Conservation (phyloP, 2,113 vertebrate genomes). For the Uropsilus gracilis region DNA sequence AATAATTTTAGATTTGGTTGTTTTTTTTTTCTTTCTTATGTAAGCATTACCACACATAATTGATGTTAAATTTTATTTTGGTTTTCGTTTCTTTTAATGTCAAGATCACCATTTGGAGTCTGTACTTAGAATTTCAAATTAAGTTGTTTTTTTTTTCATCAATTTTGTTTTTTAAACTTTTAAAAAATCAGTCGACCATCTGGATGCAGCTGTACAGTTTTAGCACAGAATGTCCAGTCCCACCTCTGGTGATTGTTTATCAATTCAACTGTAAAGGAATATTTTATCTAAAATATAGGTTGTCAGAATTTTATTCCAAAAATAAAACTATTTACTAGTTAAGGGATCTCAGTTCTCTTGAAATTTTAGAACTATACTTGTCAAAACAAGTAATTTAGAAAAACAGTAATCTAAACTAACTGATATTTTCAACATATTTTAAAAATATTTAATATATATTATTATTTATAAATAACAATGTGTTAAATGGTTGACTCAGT, state of each 20-base stretch:
- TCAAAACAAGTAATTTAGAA: not conserved
- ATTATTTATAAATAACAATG: not conserved
- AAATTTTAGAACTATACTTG: not conserved
- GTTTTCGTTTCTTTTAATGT: not conserved
- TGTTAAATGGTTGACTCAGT: not conserved
- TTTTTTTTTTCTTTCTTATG: not conserved
- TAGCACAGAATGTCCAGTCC: not conserved
- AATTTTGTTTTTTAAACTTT: not conserved
- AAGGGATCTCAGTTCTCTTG: not conserved
- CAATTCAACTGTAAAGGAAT: not conserved
- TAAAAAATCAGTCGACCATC: not conserved
- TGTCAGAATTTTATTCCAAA: not conserved
- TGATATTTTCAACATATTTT: not conserved
- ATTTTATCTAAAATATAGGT: not conserved
- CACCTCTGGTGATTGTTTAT: not conserved
- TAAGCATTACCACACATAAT: not conserved
- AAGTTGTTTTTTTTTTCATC: not conserved
- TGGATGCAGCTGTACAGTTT: no score
- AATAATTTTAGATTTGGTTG: not conserved
- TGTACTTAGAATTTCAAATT: not conserved
- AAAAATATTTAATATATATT: not conserved
- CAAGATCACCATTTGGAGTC: not conserved
- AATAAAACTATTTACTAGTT: not conserved
- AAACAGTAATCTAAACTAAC: not conserved
- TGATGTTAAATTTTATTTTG: not conserved